Conservation (phyloP, 2,113 vertebrate genomes). For the Leucosticte australis region DNA sequence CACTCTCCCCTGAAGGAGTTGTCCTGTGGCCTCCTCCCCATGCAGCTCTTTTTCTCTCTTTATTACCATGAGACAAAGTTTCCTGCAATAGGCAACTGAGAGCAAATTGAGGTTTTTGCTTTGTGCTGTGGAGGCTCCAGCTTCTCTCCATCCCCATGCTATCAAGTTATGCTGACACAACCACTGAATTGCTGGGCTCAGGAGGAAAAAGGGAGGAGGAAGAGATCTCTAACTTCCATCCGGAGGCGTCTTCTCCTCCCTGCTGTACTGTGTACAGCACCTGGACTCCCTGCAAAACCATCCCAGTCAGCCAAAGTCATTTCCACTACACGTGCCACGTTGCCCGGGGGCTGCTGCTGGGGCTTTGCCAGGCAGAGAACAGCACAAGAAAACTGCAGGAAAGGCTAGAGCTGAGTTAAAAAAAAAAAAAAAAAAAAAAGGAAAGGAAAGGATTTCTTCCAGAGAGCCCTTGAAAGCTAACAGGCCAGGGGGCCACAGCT, state of each 20-base stretch:
- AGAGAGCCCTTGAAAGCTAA: not conserved
- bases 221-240: not conserved
- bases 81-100: not conserved
- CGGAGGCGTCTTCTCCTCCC: not conserved
- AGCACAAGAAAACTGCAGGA: not conserved
- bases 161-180: not conserved
- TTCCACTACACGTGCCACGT: not conserved
- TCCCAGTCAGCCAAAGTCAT: not conserved
- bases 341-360: not conserved
- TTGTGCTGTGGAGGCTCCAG: not conserved
- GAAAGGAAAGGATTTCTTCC: not conserved
- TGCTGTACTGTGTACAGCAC: not conserved
- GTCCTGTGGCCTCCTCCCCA: not conserved
- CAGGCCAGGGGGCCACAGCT: not conserved
- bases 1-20: not conserved
- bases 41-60: not conserved
- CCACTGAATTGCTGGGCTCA: not conserved
- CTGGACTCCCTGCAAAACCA: not conserved
- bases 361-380: not conserved
- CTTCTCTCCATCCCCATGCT: not conserved
- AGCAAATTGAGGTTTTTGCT: not conserved
- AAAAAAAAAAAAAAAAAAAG: not conserved
- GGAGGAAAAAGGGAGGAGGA: not conserved
- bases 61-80: not conserved
- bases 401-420: not conserved